Base-by-base conservation (phyloP, 2,888 invertebrate genomes). In the Luffia ferchaultella region DNA sequence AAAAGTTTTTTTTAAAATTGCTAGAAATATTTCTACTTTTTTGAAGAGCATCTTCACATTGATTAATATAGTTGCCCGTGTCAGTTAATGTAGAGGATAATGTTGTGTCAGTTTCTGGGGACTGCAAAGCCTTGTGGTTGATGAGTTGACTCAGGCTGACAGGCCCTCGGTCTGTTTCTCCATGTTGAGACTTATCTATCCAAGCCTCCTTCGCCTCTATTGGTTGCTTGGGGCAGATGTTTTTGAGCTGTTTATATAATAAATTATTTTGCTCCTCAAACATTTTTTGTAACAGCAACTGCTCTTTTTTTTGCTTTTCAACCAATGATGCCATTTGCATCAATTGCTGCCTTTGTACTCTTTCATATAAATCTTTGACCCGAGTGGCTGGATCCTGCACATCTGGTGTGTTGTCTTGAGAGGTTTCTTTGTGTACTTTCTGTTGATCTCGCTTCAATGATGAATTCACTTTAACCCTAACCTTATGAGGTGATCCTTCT, bases 241-340 rank as follows among this genome's bases (percentile, higher is more conserved):
- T 74, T 57, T 83, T 82, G 16, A 82, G 58, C 54, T 80, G 82
- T 49, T 72, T 83, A 67, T 87, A 75, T 1, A 91, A 68, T 52
- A 87, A 66, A 54, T 79, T 80, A 61, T 90, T 89, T 62, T 91
- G 90, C 47, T 86, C 85, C 55, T 90, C 88, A 58, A 91, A 91
- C 44, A 87, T 83, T 59, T 88, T 80, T 58, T 89, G 88, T 56
- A 91, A 70, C 19, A 85, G 68, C 46, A 83, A 67, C 59, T 90
- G 90, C 61, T 91, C 90, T 46, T 76, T 78, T 52, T 88, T 86
- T 62, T 91, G 90, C 50, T 88, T 86, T 40, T 86, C 85, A 2
- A 90, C 76, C 48, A 91, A 65, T 49, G 80, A 85, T 0, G 84
- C 72, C 85, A 91, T 88, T 64, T 90, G 87, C 42, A 80, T 70